These are phyloP conservation scores for Helogale parvula DNA, from an alignment of 2,113 vertebrate species.

Conservation along the genomic window DNA sequence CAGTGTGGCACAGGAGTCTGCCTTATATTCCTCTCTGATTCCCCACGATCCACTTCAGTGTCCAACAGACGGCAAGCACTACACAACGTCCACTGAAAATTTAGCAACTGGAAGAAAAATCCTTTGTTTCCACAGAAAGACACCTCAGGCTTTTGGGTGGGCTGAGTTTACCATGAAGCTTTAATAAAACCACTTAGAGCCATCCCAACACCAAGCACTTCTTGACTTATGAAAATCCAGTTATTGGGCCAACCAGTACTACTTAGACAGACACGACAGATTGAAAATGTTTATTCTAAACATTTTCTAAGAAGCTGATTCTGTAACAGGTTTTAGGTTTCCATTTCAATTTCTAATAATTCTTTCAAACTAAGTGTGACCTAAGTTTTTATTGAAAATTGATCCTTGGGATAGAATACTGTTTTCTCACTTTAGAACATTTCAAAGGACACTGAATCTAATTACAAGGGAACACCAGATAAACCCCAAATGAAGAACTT, in stretches of 20 bases:
- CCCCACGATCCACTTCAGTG: not conserved
- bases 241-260: not conserved
- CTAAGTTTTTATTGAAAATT: constrained; percentile 26
- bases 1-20: not conserved
- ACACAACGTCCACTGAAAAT: constrained; percentile 31
- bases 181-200: constrained; percentile 5
- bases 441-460: not conserved
- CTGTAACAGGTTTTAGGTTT: constrained; percentile 22
- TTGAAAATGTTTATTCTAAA: not conserved
- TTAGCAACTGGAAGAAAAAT: constrained; percentile 35
- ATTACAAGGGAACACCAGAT: not conserved
- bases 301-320: constrained; percentile 14
- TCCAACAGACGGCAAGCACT: constrained; percentile 31
- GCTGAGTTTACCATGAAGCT: not conserved
- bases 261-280: not conserved
- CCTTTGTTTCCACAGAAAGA: constrained; percentile 34
- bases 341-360: constrained; percentile 7
- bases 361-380: not conserved
- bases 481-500: not conserved
- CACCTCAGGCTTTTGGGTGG: constrained; percentile 7
- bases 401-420: not conserved
- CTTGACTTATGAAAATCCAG: constrained; percentile 18
- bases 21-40: not conserved
- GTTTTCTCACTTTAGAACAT: constrained; percentile 15
- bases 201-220: not conserved